Base-by-base conservation (phyloP, 2,113 vertebrate genomes). In the Andinoacara biseriatus region DNA sequence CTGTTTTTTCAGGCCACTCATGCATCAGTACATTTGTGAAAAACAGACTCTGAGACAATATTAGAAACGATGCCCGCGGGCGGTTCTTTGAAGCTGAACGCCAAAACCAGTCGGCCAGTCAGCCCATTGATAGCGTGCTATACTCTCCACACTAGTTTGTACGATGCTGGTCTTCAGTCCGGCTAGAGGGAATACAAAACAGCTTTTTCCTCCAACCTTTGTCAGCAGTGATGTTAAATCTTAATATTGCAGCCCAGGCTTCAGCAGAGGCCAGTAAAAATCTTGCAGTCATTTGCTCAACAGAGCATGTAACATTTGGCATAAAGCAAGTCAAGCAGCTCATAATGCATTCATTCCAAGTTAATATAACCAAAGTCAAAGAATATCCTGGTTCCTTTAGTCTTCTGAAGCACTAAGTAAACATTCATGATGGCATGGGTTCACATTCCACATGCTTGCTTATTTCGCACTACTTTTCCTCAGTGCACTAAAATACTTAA, bases 21-120 rank as follows among this genome's bases (percentile, higher is more conserved):
- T 88, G 92, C 94, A 94, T 94, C 92, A 92, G 90, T 93, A 87
- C 92, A 93, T 94, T 92, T 76, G 86, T 93, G 94, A 91, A 93
- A 94, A 95, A 94, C 90, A 88, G 92, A 90, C 91, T 94, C 91
- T 89, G 92, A 94, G 92, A 95, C 93, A 94, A 95, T 95, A 95
- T 96, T 95, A 95, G 93, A 95, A 93, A 90, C 75, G 82, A 89
- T 87, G 91, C 94, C 95, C 57, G 83, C 85, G 63, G 94, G 95
- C 90, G 24, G 58, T 92, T 94, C 92, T 95, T 94, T 95, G 94
- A 95, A 94, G 94, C 93, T 90, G 91, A 95, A 94, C 86, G 78
- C 88, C 90, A 91, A 90, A 90, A 92, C 88, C 90, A 69, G 87
- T 86, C 89, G 84, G 89, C 92, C 89, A 87, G 90, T 85, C 90